phyloP scores from a whole-genome alignment of 2,797 vertebrate genomes.

The Chaenodraco wilsoni region DNA sequence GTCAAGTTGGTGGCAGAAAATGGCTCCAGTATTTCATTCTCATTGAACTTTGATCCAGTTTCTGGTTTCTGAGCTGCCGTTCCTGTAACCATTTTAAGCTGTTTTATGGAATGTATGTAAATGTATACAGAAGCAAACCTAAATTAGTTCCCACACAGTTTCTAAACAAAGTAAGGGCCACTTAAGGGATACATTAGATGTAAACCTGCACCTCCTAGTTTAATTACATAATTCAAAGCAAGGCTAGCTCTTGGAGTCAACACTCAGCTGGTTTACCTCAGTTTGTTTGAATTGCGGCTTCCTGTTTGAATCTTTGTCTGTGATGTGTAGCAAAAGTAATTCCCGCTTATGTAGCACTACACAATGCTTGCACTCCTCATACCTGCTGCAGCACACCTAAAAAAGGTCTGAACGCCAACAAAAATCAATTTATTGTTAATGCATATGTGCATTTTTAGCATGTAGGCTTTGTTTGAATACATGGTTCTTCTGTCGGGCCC shows the following conservation, averaged over 20 bases:
- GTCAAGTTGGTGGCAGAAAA: conserved; percentile 3
- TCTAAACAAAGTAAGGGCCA: neutral
- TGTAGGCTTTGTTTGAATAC: neutral
- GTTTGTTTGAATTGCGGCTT: conserved; percentile 14
- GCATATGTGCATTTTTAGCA: neutral
- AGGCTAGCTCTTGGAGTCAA: neutral
- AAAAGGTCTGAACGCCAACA: neutral
- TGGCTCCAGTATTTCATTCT: conserved; percentile 19
- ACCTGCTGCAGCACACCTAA: conserved; percentile 3
- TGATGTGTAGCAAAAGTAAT: conserved; percentile 20
- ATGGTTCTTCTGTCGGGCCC: neutral
- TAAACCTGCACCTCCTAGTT: neutral
- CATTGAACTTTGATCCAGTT: conserved; percentile 29
- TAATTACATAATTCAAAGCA: neutral
- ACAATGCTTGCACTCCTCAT: conserved; percentile 6
- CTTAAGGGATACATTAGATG: neutral
- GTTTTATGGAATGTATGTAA: conserved; percentile 9
- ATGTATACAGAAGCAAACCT: conserved; percentile 12
- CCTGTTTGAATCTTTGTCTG: conserved; percentile 14
- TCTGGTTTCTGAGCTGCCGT: conserved; percentile 9
- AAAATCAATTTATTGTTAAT: neutral
- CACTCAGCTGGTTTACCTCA: conserved; percentile 1
- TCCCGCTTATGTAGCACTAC: conserved; percentile 10
- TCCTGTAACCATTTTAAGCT: neutral
- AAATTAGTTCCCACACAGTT: conserved; percentile 11